Conservation (phyloP, 2,888 invertebrate species). For the Drosophila monieri region DNA sequence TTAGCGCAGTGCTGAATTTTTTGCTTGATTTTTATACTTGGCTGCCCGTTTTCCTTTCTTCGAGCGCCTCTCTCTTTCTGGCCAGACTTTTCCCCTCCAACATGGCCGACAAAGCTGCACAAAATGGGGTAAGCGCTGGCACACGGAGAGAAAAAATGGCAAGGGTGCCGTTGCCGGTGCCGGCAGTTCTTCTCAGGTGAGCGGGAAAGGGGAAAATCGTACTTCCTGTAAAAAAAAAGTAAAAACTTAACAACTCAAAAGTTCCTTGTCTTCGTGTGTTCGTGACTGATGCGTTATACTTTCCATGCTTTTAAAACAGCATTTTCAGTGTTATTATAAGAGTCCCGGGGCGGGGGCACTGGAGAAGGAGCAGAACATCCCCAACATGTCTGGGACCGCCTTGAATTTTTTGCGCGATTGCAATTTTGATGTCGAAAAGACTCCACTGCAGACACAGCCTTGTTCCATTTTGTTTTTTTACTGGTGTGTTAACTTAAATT, state of each 20-base stretch:
- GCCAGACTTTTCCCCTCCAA: constrained; percentile 49
- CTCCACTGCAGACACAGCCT: constrained; percentile 69
- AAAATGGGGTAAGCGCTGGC: constrained; percentile 37
- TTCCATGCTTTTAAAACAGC: constrained; percentile 72
- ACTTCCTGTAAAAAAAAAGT: not conserved
- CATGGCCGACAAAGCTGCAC: constrained; percentile 57
- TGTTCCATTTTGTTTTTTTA: constrained; percentile 45
- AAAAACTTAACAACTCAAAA: not conserved
- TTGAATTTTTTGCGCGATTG: constrained; percentile 55
- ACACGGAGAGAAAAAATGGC: constrained; percentile 40
- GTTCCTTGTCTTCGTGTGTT: constrained; percentile 51
- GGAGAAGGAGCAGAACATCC: constrained; percentile 24
- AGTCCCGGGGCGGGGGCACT: not conserved
- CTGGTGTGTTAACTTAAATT: constrained; percentile 63
- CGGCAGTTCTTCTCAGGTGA: not conserved
- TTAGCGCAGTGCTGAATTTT: constrained; percentile 43
- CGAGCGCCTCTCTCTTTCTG: constrained; percentile 10
- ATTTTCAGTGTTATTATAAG: constrained; percentile 62
- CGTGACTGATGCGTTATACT: constrained; percentile 81
- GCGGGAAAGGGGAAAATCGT: no score
- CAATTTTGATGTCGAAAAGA: constrained; percentile 82
- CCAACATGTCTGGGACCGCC: constrained; percentile 49
- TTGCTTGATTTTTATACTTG: constrained; percentile 21
- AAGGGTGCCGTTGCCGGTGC: not conserved
- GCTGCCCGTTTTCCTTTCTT: constrained; percentile 6